phyloP scores from a whole-genome alignment of 2,797 vertebrate genomes.

The Sebastes vulpes region DNA sequence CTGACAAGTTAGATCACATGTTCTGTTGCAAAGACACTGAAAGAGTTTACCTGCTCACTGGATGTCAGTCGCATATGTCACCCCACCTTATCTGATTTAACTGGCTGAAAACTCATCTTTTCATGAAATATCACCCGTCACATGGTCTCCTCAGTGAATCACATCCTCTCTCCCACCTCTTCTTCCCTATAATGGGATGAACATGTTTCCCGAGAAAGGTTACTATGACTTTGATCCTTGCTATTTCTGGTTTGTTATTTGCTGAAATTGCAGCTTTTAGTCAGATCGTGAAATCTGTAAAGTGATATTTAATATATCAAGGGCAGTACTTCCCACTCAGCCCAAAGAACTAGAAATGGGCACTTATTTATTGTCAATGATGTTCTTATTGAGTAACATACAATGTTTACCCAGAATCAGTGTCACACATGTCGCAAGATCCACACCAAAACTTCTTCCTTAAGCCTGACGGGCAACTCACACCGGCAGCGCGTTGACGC shows the following conservation, averaged over 20 bases:
- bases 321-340: neutral
- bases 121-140: constrained; percentile 25
- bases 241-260: neutral
- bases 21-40: neutral
- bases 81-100: constrained; percentile 1
- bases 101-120: constrained; percentile 1
- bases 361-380: neutral
- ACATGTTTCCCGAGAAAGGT: neutral
- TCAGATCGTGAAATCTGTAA: neutral
- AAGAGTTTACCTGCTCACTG: neutral
- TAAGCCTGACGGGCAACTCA: too few relatives aligned
- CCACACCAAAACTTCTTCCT: neutral
- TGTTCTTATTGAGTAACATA: neutral
- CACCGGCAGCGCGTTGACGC: neutral
- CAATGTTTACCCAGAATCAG: neutral
- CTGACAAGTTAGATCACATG: neutral
- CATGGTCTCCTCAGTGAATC: constrained; percentile 23
- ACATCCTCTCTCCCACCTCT: constrained; percentile 12
- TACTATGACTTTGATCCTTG: neutral
- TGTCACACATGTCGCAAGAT: neutral
- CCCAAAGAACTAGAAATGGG: neutral
- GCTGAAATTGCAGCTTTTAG: neutral
- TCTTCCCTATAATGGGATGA: neutral
- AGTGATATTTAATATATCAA: neutral
- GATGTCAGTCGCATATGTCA: neutral